Percentiles rank a stretch among this genome's conserved stretches.
Conservation (phyloP, 2,888 invertebrate genomes). For the Epistrophella euchroma region DNA sequence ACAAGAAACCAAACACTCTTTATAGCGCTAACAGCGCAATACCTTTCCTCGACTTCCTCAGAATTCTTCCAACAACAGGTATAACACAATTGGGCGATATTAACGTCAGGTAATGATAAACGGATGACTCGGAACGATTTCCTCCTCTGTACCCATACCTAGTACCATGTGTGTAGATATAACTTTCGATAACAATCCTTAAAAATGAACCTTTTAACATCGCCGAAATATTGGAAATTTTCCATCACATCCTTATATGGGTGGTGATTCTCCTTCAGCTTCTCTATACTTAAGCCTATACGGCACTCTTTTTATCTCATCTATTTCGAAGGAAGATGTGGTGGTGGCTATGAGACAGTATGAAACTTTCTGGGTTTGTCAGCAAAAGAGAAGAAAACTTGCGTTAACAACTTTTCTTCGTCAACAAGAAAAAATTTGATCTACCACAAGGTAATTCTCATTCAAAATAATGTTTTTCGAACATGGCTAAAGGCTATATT, state of each 20-base stretch:
- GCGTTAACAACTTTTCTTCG: constrained; percentile 61
- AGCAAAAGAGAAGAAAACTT: constrained; percentile 25
- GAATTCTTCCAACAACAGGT: constrained; percentile 56
- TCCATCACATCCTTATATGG: constrained; percentile 9
- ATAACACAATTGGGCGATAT: constrained; percentile 67
- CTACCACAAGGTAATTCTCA: constrained; percentile 66
- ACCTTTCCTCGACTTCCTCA: constrained; percentile 37
- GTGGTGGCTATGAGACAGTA: background rate
- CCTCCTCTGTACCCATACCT: constrained; percentile 8
- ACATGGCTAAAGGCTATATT: constrained; percentile 44
- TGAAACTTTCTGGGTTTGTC: background rate
- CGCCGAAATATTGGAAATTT: constrained; percentile 63
- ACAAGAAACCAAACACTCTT: constrained; percentile 14
- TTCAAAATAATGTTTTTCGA: constrained; percentile 69
- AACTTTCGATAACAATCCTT: constrained; percentile 47
- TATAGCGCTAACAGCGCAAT: constrained; percentile 12
- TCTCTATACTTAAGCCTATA: background rate
- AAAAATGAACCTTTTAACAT: background rate
- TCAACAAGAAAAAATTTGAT: constrained; percentile 54
- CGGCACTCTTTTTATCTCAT: constrained; percentile 10
- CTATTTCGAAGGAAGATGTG: constrained; percentile 2
- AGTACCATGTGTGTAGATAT: background rate
- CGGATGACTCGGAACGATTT: constrained; percentile 70
- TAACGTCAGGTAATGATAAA: constrained; percentile 68
- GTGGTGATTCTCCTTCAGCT: background rate